phyloP scores from a whole-genome alignment of 2,888 invertebrate genomes.

The Hirtodrosophila trivittata region DNA sequence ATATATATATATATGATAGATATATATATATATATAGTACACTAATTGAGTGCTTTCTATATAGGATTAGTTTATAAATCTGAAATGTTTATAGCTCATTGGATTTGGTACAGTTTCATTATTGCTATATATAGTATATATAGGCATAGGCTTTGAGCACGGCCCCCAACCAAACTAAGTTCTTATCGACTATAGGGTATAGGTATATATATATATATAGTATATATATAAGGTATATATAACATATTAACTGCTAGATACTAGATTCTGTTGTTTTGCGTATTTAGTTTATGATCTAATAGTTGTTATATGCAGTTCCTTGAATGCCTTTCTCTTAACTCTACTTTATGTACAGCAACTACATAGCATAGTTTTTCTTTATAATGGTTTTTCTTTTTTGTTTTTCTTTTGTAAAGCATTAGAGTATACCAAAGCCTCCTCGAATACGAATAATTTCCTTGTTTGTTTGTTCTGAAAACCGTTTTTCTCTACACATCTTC shows the following conservation, averaged over 20 bases:
- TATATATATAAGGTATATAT: slow-evolving; percentile 6
- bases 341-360: slow-evolving; percentile 64
- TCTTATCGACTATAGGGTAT: slow-evolving; percentile 31
- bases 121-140: slow-evolving; percentile 24
- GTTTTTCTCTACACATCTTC: slow-evolving; percentile 35
- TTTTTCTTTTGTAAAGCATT: slow-evolving; percentile 83
- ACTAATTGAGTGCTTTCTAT: slow-evolving; percentile 16
- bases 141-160: slow-evolving; percentile 49
- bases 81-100: slow-evolving; percentile 59
- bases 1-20: slow-evolving; percentile 19
- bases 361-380: slow-evolving; percentile 38
- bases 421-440: slow-evolving; percentile 84
- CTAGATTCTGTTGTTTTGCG: slow-evolving; percentile 66
- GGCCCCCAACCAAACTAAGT: slow-evolving; percentile 37
- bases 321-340: slow-evolving; percentile 55
- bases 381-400: slow-evolving; percentile 19
- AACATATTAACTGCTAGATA: slow-evolving; percentile 18
- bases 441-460: slow-evolving; percentile 24
- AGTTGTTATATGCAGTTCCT: slow-evolving; percentile 54
- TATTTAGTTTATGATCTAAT: slow-evolving; percentile 49
- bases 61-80: neutral
- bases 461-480: slow-evolving; percentile 64
- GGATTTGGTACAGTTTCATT: slow-evolving; percentile 63
- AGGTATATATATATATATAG: slow-evolving; percentile 6
- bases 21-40: slow-evolving; percentile 23